These are phyloP conservation scores for Coendou prehensilis DNA, from an alignment of 2,797 vertebrate species.

Conservation along the genomic window DNA sequence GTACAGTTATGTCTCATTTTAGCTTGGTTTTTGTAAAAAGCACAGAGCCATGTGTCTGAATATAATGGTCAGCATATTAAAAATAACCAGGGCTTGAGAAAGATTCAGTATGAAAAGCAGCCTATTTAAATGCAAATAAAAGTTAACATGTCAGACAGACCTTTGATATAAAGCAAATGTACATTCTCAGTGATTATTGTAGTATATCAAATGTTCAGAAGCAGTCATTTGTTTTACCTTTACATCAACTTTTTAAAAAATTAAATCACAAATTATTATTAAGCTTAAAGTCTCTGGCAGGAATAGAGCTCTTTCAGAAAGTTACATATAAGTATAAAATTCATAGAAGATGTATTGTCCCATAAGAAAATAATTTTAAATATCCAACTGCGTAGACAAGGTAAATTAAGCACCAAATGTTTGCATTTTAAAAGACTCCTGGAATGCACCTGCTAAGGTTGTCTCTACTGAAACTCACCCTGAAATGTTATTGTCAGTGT, in stretches of 20 bases:
- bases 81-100: conserved; percentile 12
- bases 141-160: conserved; percentile 26
- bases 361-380: conserved; percentile 47
- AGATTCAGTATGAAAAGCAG: conserved; percentile 23
- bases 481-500: not conserved
- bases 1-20: not conserved
- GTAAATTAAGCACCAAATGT: not conserved
- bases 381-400: not conserved
- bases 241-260: not conserved
- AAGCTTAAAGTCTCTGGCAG: conserved; percentile 7
- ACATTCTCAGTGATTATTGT: not conserved
- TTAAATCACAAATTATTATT: conserved; percentile 51
- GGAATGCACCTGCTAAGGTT: not conserved
- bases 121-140: conserved; percentile 50
- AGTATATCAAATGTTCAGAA: not conserved
- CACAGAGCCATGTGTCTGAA: not conserved
- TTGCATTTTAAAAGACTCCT: not conserved
- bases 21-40: conserved; percentile 31
- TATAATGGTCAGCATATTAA: conserved; percentile 35
- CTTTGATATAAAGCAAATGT: conserved; percentile 45
- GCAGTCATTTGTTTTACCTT: conserved; percentile 25
- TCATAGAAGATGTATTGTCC: not conserved
- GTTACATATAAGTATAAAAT: not conserved
- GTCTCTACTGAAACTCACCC: not conserved
- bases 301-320: not conserved